Base-by-base conservation (phyloP, 1,140 invertebrate genomes). In the Pemphigus obesinymphae region DNA sequence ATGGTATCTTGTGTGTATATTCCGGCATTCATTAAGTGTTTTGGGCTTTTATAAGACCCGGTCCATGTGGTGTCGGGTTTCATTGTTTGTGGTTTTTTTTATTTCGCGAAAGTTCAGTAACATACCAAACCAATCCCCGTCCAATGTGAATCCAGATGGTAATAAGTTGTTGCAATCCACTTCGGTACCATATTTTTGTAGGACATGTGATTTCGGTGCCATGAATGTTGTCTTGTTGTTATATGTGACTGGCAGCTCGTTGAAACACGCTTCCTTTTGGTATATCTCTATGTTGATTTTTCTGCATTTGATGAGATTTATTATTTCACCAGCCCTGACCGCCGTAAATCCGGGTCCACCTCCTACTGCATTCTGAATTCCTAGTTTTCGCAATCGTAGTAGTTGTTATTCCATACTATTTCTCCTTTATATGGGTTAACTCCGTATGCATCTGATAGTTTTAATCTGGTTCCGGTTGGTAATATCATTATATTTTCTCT, bases 311-410 rank as follows among this genome's bases (percentile, higher is more conserved):
- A 48, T 5, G 45, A 48, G 17, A 6, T 45, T 13, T 45, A 45
- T 45, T 45, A 45, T 45, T 45, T 45, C 43, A 8, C 43, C 43
- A 2, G 43, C 17, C 4, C 20, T 48, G 0, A 48, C 20, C 1
- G 45, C 45, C 0, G 45, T 48, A 0, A 17, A 48, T 48, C 45
- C 45, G n/a, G 55, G 55, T 8, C 76, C 76, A 0, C n/a, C n/a
- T 80, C 76, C 26, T 80, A 80, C 26, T 63, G 13, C 3, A 80
- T 50, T 23, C n/a, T 20, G 26, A n/a, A 80, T 2, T 80, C 31
- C 1, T 23, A 0, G 23, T 17, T 26, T n/a, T 63, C 34, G 15
- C 55, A 80, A 10, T 80, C 23, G 13, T 43, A 3, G 0, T 63
- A 40, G 3, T 50, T 23, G 11, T 50, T 26, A 3, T 23, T 34